A percentile compares a stretch with the other conserved stretches of the same genome.
These are phyloP conservation scores for Andrena bucephala DNA, from an alignment of 2,888 invertebrate genomes.

Conservation along the genomic window DNA sequence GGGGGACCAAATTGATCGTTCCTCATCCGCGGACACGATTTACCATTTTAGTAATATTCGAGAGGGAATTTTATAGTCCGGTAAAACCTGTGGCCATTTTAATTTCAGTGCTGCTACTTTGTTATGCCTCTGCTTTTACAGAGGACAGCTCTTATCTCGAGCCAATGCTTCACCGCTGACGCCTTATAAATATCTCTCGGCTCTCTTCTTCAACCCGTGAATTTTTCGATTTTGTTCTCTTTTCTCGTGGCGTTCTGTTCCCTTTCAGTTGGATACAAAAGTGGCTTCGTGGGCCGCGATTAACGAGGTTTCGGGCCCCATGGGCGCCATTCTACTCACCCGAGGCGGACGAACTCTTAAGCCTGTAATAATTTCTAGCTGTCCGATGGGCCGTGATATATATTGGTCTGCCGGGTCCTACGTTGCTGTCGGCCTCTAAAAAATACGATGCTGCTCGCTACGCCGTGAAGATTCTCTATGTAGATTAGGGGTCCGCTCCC, in stretches of 20 bases:
- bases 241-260: not conserved
- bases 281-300: conserved; percentile 39
- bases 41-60: no score
- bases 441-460: conserved; percentile 58
- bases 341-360: conserved; percentile 70
- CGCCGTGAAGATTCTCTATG: conserved; percentile 57
- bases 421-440: conserved; percentile 51
- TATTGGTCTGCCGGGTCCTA: conserved; percentile 37
- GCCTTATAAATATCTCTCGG: no score
- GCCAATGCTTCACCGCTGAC: no score
- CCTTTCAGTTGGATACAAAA: conserved; percentile 27
- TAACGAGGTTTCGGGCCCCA: conserved; percentile 78
- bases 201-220: not conserved
- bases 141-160: no score
- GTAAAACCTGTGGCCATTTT: no score
- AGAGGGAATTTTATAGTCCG: no score
- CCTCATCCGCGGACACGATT: no score
- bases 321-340: conserved; percentile 43
- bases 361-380: conserved; percentile 74
- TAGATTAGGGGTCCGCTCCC: conserved; percentile 50
- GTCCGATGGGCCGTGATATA: conserved; percentile 74
- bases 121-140: no score
- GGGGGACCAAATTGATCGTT: no score
- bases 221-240: not conserved
- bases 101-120: no score